Evolutionary conservation across 2,888 invertebrate species (phyloP), one percentile per base, ranked within the genome.

Genomic region (Acleris emargana): DNA sequence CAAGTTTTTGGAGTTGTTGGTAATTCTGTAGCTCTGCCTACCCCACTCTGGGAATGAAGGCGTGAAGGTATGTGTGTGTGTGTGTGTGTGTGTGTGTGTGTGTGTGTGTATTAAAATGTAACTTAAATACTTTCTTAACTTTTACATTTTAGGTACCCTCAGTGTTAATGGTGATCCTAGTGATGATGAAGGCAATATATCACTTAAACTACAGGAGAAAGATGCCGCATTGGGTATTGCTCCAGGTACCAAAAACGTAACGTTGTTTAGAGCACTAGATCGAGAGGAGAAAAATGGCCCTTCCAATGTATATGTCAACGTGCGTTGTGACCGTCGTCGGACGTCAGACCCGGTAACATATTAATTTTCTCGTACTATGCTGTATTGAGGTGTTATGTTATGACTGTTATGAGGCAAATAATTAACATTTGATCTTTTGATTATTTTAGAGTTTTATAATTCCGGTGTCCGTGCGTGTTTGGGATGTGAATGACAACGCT

Each of bases 401-500:
- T n/a, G n/a, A 1, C 28, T 17, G 2, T 22, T n/a, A 11, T 45
- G 9, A 25, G 17, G 17, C 16, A 57, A 57, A 13, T 50, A 7
- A 16, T 3, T 5, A 25, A 13, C 5, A 52, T 3, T 22, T 16
- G 17, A 18, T 18, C 4, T 18, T 60, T 54, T 1, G 22, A 20
- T 51, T 22, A 17, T 81, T 79, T 11, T 88, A 95, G 94, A 96
- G 95, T 70, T 96, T 96, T 82, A 94, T 95, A 64, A 96, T 97
- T 78, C 97, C 97, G 1, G 95, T 97, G 43, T 96, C 96, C 73
- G 95, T 97, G 59, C 94, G 97, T 73, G 97, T 98, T 67, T 97
- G 97, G 72, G 98, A 98, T 87, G 97, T 97, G 68, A 98, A 98
- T 84, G 98, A 98, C 89, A 97, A 98, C 88, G 96, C 97, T 9